Conservation (phyloP, 2,797 vertebrate genomes). For the Capromys pilorides region DNA sequence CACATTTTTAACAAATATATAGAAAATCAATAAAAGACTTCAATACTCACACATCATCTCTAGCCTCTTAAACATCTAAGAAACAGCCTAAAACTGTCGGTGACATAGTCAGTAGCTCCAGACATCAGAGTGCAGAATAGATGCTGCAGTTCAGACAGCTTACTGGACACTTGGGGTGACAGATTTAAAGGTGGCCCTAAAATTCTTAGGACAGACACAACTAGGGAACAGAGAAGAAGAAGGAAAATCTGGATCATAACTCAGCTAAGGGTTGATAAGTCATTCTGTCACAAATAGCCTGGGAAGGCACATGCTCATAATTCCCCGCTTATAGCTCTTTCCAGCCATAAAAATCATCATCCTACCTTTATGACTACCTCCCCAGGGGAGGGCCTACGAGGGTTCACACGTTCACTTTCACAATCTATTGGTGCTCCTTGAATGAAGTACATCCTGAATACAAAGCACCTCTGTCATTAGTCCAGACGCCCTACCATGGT, state of each 20-base stretch:
- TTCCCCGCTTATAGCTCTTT: constrained; percentile 7
- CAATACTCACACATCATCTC: background rate
- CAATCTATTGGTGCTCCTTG: constrained; percentile 10
- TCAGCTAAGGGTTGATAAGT: constrained; percentile 36
- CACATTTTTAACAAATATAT: background rate
- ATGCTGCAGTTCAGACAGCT: background rate
- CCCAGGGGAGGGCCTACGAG: background rate
- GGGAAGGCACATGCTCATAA: constrained; percentile 9
- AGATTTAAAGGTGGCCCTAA: constrained; percentile 65
- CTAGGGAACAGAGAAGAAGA: background rate
- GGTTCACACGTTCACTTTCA: constrained; percentile 1
- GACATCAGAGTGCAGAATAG: background rate
- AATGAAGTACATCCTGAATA: constrained; percentile 32
- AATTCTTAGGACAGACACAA: constrained; percentile 44
- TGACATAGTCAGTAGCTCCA: constrained; percentile 15
- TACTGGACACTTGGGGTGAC: constrained; percentile 40
- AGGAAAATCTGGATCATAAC: constrained; percentile 7
- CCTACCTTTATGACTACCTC: constrained; percentile 30
- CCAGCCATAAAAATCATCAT: constrained; percentile 59
- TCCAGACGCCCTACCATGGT: constrained; percentile 55
- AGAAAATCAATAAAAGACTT: background rate
- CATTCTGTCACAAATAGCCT: constrained; percentile 46
- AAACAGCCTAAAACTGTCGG: background rate
- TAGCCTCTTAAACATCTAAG: background rate
- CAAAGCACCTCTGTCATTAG: constrained; percentile 53